Percentiles rank a stretch among this genome's conserved stretches.
phyloP scores from a whole-genome alignment of 2,797 vertebrate species.

The Sebastes taczanowskii region DNA sequence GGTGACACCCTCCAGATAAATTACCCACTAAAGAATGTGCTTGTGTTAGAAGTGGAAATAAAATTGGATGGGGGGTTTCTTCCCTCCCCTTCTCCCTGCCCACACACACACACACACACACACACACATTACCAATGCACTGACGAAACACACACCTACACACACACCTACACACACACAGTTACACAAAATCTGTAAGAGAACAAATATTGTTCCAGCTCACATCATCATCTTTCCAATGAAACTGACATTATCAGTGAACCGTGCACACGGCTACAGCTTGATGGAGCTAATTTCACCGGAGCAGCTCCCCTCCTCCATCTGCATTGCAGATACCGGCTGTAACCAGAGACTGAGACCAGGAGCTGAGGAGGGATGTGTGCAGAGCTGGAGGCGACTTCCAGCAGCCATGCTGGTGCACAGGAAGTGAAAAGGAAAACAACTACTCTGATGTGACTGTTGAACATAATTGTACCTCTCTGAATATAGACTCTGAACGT shows the following conservation, averaged over 20 bases:
- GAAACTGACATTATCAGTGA: slow-evolving; percentile 12
- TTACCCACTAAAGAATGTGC: slow-evolving; percentile 25
- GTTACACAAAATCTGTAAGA: slow-evolving; percentile 3
- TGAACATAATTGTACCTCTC: not conserved
- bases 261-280: not conserved
- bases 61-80: not conserved
- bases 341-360: slow-evolving; percentile 68
- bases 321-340: slow-evolving; percentile 75
- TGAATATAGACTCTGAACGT: not conserved
- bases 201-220: not conserved
- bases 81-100: not conserved
- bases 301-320: slow-evolving; percentile 52
- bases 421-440: slow-evolving; percentile 29
- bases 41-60: slow-evolving; percentile 30
- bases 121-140: not conserved
- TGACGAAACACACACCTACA: not conserved
- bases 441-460: not conserved
- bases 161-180: not conserved
- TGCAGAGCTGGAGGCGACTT: slow-evolving; percentile 14
- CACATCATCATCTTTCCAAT: slow-evolving; percentile 21
- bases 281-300: slow-evolving; percentile 12
- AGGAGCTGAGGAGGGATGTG: slow-evolving; percentile 27
- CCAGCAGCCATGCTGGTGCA: slow-evolving; percentile 16
- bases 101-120: not conserved
- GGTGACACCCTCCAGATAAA: slow-evolving; percentile 29